Percentiles rank a stretch among this genome's conserved stretches.
Evolutionary conservation across 2,888 invertebrate genomes (phyloP).

Genomic region (Drosophila rubida): DNA sequence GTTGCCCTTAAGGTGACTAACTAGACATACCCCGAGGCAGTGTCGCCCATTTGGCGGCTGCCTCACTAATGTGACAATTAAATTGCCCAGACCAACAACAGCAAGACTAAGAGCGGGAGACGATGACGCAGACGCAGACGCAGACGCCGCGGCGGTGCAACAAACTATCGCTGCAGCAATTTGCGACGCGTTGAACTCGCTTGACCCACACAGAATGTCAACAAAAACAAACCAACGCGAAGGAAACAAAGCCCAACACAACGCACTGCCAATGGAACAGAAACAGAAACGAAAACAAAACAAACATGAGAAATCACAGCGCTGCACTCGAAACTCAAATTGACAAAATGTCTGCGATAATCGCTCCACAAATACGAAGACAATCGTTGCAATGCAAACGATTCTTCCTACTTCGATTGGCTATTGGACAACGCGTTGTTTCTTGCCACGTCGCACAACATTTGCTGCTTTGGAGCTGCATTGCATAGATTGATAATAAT

Average conservation of each 20-base stretch:
- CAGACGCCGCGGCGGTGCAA: background rate
- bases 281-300: background rate
- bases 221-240: background rate
- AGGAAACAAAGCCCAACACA: background rate
- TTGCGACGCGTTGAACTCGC: constrained; percentile 8
- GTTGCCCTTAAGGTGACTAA: constrained; percentile 62
- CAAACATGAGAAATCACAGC: background rate
- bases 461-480: no score
- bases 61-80: constrained; percentile 66
- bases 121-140: no score
- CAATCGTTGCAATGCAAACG: background rate
- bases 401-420: no score
- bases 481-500: no score
- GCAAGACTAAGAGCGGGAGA: no score
- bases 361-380: background rate
- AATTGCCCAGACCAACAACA: constrained; percentile 47
- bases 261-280: background rate
- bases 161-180: constrained; percentile 6
- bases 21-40: constrained; percentile 18
- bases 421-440: no score
- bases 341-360: background rate
- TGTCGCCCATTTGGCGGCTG: constrained; percentile 19
- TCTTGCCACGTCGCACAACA: no score
- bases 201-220: constrained; percentile 15
- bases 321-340: constrained; percentile 1